Conservation (phyloP, 2,113 vertebrate genomes). For the Phalacrocorax pelagicus region DNA sequence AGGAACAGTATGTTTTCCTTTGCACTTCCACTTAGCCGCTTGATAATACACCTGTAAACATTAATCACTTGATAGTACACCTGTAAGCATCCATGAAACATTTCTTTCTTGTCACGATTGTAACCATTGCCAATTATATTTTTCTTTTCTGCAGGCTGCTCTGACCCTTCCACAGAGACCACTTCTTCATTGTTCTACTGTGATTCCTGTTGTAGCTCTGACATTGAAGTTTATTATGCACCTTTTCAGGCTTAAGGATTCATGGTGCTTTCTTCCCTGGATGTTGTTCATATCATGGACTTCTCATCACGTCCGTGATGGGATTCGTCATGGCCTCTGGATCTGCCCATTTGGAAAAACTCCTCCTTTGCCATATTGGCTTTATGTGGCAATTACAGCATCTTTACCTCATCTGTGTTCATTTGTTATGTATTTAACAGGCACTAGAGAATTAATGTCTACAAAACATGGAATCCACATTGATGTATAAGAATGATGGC, state of each 20-base stretch:
- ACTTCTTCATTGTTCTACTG: constrained; percentile 90
- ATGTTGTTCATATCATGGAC: constrained; percentile 94
- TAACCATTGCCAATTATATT: background rate
- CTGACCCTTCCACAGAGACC: constrained; percentile 87
- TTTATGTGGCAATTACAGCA: constrained; percentile 89
- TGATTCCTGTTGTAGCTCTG: constrained; percentile 86
- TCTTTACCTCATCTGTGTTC: constrained; percentile 93
- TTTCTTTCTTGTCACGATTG: background rate
- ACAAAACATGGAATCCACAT: constrained; percentile 89
- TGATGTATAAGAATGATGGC: constrained; percentile 79
- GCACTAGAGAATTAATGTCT: constrained; percentile 90
- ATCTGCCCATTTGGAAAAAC: constrained; percentile 93
- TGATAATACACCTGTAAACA: background rate
- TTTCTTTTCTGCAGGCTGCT: constrained; percentile 80
- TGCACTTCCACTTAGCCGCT: background rate
- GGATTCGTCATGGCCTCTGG: constrained; percentile 92
- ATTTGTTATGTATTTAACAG: constrained; percentile 91
- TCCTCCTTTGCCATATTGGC: constrained; percentile 89
- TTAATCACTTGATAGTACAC: background rate
- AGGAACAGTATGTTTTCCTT: background rate
- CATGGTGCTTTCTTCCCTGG: constrained; percentile 96
- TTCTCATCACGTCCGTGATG: constrained; percentile 92
- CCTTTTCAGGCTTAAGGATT: constrained; percentile 88
- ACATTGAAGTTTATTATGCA: constrained; percentile 87
- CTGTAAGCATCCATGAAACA: background rate